phyloP scores from a whole-genome alignment of 2,113 vertebrate species.

The Paedocypris sp. region DNA sequence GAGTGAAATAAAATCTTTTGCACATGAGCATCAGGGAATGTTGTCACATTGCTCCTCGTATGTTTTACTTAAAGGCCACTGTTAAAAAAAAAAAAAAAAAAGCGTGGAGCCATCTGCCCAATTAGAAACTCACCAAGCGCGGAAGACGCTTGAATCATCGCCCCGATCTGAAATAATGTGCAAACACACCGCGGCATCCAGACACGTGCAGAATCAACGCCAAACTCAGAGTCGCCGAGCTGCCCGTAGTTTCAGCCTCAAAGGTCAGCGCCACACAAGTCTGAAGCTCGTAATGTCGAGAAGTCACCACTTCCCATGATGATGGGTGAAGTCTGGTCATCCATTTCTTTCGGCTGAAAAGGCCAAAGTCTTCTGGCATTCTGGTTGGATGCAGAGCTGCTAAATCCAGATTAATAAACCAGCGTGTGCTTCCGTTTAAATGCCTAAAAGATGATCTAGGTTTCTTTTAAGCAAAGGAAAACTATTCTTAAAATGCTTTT shows the following conservation, averaged over 20 bases:
- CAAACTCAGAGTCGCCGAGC: conserved; percentile 11
- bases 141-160: conserved; percentile 56
- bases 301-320: conserved; percentile 56
- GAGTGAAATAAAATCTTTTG: conserved; percentile 2
- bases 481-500: too few species aligned
- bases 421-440: neutral
- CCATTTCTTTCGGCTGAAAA: conserved; percentile 45
- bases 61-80: conserved; percentile 44
- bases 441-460: neutral
- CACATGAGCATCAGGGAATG: neutral
- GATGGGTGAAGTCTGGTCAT: conserved; percentile 53
- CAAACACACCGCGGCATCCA: conserved; percentile 3
- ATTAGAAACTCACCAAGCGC: conserved; percentile 55
- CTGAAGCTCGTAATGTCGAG: conserved; percentile 51
- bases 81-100: conserved; percentile 49
- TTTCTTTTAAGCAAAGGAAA: neutral
- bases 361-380: conserved; percentile 43
- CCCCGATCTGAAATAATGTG: conserved; percentile 3
- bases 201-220: neutral
- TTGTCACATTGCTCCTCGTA: neutral
- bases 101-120: conserved; percentile 62
- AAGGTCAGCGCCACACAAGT: conserved; percentile 31
- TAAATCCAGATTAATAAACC: neutral
- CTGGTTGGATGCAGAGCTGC: conserved; percentile 17
- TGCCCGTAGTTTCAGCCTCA: conserved; percentile 7